Base-by-base conservation (phyloP, 2,113 vertebrate species). In the Epinephelus lanceolatus region DNA sequence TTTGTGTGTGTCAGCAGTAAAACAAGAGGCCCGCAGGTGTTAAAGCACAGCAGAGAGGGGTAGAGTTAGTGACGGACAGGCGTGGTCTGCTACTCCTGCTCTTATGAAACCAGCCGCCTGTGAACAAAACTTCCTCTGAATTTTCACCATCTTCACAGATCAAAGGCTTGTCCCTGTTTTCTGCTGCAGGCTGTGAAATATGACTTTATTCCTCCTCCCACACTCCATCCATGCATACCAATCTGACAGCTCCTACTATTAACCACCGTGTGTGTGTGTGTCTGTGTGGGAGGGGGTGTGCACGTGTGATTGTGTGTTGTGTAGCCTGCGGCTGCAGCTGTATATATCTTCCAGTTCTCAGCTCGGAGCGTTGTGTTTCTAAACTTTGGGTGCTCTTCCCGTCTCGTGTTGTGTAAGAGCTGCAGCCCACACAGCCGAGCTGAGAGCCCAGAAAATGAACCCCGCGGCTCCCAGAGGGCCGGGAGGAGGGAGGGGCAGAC, bases 141-240 rank as follows among this genome's bases (percentile, higher is more conserved):
- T 75, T 70, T 33, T 3, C 59, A 73, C 18, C 57, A 15, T 85
- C 73, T 5, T n/a, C 74, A 25, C 42, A 82, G 62, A 90, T 89
- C 81, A 90, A 88, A 86, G 71, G 25, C 63, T 76, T 18, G 3
- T 73, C 67, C 67, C 55, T 65, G 33, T 49, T 85, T 56, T 66
- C 74, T 82, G 60, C 86, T 86, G 76, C 83, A 68, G 76, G 83
- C 76, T 17, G n/a, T 84, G 76, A 84, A 82, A 80, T 47, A 66
- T n/a, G 49, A 84, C 73, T 78, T 76, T 40, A 52, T 78, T 70
- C 49, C 69, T 73, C 73, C 84, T 81, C 83, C 79, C 88, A 87
- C 82, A 6, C 80, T 72, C 79, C 53, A 40, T 65, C 75, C 59
- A 55, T 63, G 57, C 70, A 84, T 81, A 66, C 71, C 72, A 47